Conservation (phyloP, 2,797 vertebrate genomes). For the Anabacerthia variegaticeps region DNA sequence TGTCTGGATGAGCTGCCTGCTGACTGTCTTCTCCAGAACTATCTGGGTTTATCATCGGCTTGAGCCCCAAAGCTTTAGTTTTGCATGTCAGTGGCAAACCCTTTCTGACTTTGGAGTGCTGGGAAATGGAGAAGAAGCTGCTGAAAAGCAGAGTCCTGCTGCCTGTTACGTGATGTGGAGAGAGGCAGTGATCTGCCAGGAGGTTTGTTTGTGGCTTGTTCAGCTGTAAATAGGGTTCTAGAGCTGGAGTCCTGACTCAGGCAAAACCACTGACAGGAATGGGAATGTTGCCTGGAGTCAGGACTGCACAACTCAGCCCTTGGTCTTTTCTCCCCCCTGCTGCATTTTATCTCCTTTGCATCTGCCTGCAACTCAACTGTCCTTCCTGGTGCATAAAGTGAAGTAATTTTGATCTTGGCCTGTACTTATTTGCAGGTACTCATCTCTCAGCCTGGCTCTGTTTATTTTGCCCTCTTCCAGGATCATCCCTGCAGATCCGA, state of each 20-base stretch:
- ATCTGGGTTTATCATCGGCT: accelerated
- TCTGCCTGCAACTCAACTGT: not conserved
- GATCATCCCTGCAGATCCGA: slow-evolving; percentile 25
- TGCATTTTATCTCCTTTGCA: not conserved
- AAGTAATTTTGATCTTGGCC: slow-evolving; percentile 24
- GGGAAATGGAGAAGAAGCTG: not conserved
- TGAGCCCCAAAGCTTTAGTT: not conserved
- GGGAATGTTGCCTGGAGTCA: not conserved
- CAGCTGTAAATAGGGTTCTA: not conserved
- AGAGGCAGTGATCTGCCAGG: not conserved
- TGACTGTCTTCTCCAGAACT: not conserved
- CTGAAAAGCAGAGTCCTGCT: not conserved
- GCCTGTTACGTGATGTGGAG: not conserved
- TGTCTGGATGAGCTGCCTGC: not conserved
- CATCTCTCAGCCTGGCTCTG: not conserved
- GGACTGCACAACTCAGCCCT: not conserved
- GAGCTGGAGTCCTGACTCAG: not conserved
- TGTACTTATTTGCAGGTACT: not conserved
- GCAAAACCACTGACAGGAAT: not conserved
- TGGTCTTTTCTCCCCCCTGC: not conserved
- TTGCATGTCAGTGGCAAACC: not conserved
- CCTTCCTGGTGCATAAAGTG: not conserved
- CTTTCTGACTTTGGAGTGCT: not conserved
- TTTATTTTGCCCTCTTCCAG: slow-evolving; percentile 11
- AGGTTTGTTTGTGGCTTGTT: not conserved